Evolutionary conservation across 2,888 invertebrate genomes (phyloP).

Genomic region (Microchrysa polita): DNA sequence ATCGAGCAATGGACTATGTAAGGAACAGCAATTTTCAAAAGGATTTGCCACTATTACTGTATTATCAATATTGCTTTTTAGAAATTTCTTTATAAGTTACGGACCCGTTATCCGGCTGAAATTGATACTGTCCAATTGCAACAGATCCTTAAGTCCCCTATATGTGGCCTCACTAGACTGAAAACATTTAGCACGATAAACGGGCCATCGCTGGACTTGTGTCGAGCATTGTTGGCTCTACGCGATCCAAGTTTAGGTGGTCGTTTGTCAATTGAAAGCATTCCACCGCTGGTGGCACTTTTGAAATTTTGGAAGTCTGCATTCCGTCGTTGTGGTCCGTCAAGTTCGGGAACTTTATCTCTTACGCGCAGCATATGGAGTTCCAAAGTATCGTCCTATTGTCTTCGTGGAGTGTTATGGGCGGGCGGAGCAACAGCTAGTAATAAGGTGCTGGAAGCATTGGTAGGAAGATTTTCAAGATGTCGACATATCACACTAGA

Average conservation of each 20-base stretch:
- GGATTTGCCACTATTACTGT: too few relatives aligned
- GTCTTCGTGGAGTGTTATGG: slow-evolving; percentile 72
- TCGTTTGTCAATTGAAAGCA: slow-evolving; percentile 69
- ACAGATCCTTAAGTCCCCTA: slow-evolving; percentile 69
- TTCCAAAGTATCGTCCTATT: slow-evolving; percentile 72
- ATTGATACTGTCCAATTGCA: slow-evolving; percentile 71
- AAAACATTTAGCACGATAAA: slow-evolving; percentile 50
- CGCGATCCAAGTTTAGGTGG: slow-evolving; percentile 74
- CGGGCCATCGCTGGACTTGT: slow-evolving; percentile 70
- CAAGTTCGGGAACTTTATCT: slow-evolving; percentile 48
- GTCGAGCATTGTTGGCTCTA: slow-evolving; percentile 75
- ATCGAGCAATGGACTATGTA: slow-evolving; percentile 68
- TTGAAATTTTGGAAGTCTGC: slow-evolving; percentile 70
- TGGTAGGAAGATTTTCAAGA: slow-evolving; percentile 74
- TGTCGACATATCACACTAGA: slow-evolving; percentile 65
- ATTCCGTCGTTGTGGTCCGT: slow-evolving; percentile 52
- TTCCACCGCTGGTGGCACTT: slow-evolving; percentile 72
- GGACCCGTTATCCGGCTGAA: slow-evolving; percentile 69
- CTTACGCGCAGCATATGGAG: slow-evolving; percentile 56
- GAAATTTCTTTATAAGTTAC: slow-evolving; percentile 52
- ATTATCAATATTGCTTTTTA: slow-evolving; percentile 14
- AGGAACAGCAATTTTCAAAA: slow-evolving; percentile 51
- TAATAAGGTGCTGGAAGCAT: slow-evolving; percentile 79
- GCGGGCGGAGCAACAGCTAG: slow-evolving; percentile 76
- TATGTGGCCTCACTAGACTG: slow-evolving; percentile 66